Conservation (phyloP, 1,140 invertebrate genomes). For the Bombus pascuorum region DNA sequence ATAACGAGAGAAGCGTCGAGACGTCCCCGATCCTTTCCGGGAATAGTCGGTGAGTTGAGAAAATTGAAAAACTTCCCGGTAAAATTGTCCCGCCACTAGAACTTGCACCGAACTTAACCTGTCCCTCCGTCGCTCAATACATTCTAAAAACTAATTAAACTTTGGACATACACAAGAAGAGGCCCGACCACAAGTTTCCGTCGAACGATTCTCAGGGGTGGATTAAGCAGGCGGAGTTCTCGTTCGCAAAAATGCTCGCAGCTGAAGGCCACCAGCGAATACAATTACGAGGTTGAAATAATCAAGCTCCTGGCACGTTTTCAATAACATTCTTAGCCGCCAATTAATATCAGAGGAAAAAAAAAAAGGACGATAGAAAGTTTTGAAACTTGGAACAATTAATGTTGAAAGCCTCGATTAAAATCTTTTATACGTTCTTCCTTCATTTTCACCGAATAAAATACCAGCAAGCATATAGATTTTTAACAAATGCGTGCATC, state of each 20-base stretch:
- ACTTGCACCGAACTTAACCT: slow-evolving; percentile 77
- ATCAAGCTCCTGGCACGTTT: slow-evolving; percentile 20
- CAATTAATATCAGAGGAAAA: background rate
- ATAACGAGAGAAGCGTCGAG: slow-evolving; percentile 53
- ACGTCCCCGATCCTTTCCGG: slow-evolving; percentile 46
- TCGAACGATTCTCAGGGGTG: slow-evolving; percentile 55
- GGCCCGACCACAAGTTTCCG: slow-evolving; percentile 56
- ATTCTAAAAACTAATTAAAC: slow-evolving; percentile 83
- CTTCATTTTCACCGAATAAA: background rate
- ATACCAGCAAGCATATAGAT: background rate
- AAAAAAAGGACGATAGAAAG: background rate
- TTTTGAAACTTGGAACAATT: background rate
- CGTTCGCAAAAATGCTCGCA: slow-evolving; percentile 47
- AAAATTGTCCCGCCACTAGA: slow-evolving; percentile 78
- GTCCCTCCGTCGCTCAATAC: slow-evolving; percentile 55
- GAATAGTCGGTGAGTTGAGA: slow-evolving; percentile 67
- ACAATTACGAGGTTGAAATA: slow-evolving; percentile 34
- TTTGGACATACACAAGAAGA: slow-evolving; percentile 73
- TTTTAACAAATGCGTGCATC: background rate
- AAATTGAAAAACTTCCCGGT: slow-evolving; percentile 82
- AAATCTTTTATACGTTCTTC: background rate
- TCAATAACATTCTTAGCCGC: background rate
- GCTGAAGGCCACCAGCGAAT: slow-evolving; percentile 19
- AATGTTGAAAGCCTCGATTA: background rate
- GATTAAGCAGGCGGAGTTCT: slow-evolving; percentile 48